Percentiles rank a stretch among this genome's conserved stretches.
Conservation (phyloP, 1,140 invertebrate genomes). For the Asobara japonica region DNA sequence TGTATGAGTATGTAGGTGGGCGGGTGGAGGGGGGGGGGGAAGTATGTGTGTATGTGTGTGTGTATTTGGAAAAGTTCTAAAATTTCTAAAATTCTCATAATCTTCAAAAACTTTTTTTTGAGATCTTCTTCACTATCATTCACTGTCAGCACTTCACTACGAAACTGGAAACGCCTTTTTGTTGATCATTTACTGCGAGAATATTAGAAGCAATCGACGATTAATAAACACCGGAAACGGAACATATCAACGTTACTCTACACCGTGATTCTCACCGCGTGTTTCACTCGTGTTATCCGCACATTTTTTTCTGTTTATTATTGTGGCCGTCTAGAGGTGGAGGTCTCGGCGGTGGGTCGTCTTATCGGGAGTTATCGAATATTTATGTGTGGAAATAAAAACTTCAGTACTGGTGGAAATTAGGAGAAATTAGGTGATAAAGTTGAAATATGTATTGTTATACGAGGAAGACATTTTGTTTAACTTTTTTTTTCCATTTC, state of each 20-base stretch:
- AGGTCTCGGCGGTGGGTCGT: background rate
- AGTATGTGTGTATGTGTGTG: too few relatives aligned
- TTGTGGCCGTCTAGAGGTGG: background rate
- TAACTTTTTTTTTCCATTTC: too few relatives aligned
- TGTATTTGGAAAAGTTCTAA: too few relatives aligned
- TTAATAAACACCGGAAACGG: slow-evolving; percentile 59
- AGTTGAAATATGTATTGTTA: too few relatives aligned
- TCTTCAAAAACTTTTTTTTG: too few relatives aligned
- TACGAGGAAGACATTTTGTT: too few relatives aligned
- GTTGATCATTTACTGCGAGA: background rate
- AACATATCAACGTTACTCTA: slow-evolving; percentile 55
- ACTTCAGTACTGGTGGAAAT: background rate
- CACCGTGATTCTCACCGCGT: slow-evolving; percentile 34
- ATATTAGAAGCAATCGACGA: slow-evolving; percentile 9
- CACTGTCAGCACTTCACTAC: background rate
- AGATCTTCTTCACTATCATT: too few relatives aligned
- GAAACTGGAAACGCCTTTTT: background rate
- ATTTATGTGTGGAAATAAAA: background rate
- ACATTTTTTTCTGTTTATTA: slow-evolving; percentile 12
- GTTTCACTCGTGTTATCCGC: slow-evolving; percentile 50
- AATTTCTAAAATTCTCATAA: too few relatives aligned
- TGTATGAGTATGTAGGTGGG: too few relatives aligned
- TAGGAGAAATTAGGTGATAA: too few relatives aligned
- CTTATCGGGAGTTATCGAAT: background rate
- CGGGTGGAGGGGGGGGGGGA: too few relatives aligned